phyloP scores from a whole-genome alignment of 2,113 vertebrate species.

The Gallinago jamesoni region DNA sequence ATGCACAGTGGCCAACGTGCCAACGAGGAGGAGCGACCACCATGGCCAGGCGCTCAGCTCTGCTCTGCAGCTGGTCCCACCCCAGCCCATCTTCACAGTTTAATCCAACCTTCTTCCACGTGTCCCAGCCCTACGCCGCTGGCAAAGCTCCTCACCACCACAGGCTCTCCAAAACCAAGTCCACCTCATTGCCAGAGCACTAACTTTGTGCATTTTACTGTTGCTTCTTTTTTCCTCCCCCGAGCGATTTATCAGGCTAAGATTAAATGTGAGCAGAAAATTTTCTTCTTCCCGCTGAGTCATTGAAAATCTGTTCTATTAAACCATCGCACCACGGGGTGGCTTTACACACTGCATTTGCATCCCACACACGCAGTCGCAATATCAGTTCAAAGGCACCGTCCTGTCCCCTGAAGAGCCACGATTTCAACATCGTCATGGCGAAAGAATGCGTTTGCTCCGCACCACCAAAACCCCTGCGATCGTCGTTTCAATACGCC shows the following conservation, averaged over 20 bases:
- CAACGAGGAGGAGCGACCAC: neutral
- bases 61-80: neutral
- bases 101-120: neutral
- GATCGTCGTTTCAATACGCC: rapidly evolving
- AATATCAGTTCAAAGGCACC: neutral
- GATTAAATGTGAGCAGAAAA: neutral
- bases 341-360: neutral
- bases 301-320: neutral
- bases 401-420: neutral
- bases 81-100: neutral
- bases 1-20: neutral
- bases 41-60: rapidly evolving
- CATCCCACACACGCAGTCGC: neutral
- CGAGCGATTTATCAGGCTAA: neutral
- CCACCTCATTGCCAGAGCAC: neutral
- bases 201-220: neutral
- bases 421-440: neutral
- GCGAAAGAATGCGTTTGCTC: neutral
- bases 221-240: neutral
- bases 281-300: neutral
- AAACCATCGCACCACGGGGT: neutral
- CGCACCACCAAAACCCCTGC: neutral
- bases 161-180: neutral
- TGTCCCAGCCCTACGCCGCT: neutral
- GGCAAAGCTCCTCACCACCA: neutral